Base-by-base conservation (phyloP, 1,140 invertebrate species). In the Lordiphosa stackelbergi region DNA sequence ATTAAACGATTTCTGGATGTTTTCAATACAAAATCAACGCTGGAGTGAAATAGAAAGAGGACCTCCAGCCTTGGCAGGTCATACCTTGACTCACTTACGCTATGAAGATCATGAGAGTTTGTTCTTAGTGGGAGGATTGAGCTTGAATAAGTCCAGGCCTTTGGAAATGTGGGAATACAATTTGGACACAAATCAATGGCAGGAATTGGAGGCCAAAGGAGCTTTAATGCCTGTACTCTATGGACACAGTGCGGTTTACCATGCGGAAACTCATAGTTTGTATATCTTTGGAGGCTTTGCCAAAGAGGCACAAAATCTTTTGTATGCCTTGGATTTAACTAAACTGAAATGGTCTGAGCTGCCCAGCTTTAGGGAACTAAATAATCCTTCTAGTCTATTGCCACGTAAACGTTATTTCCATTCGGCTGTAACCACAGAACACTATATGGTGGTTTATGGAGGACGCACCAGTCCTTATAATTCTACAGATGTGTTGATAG, bases 371-470 rank as follows among this genome's bases (percentile, higher is more conserved):
- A 90, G 90, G 28, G 92, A 93, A 34, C 73, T 90, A 35, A 93
- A 90, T 68, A 88, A 87, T 55, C 90, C 85, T 10, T 86, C 88
- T n/a, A 88, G 89, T 7, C 72, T 88, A 47, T 59, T 91, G 88
- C 95, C 95, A 0, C 90, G 92, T 53, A 91, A 92, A 1, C 91
- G 96, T 57, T 96, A 95, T 85, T 92, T 98, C 41, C 97, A 98
- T 89, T 94, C 95, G 0, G 95, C 96, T 1, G 93, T 97, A 0
- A 94, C 93, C 1, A 96, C 94, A 0, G 93, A 95, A 41, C 92
- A 95, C 47, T 96, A 95, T 72, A 96, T 98, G 95, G 90, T 97
- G 5, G 90, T 98, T 31, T 93, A 96, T 81, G 97, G 96, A 5
- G 96, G 97, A 22, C 89, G 92, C 8, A 92, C 93, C 10, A 90